A percentile compares a stretch with the other conserved stretches of the same genome.
These are phyloP conservation scores for Notiomystis cincta DNA, from an alignment of 2,113 vertebrate genomes.

Conservation along the genomic window DNA sequence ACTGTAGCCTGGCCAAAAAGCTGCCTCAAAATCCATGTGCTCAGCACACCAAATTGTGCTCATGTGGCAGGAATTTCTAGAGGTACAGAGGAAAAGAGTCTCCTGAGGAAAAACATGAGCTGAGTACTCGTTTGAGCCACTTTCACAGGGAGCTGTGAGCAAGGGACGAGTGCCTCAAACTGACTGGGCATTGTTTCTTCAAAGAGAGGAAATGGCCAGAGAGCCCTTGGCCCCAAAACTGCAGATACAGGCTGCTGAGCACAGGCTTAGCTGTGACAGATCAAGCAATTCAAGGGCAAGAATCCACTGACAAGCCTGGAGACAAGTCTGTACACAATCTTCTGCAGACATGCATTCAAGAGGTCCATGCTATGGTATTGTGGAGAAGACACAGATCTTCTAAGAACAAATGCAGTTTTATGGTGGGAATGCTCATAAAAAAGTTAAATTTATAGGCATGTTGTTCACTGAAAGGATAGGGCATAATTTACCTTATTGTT, in stretches of 20 bases:
- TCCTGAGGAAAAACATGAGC: neutral
- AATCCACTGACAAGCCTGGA: neutral
- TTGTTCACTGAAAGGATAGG: neutral
- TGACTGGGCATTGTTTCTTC: rapidly evolving
- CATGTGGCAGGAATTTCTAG: neutral
- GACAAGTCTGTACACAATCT: neutral
- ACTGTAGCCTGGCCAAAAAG: neutral
- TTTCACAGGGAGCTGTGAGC: neutral
- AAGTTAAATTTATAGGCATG: neutral
- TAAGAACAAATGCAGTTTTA: neutral
- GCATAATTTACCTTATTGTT: neutral
- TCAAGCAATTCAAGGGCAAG: neutral
- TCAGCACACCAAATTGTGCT: neutral
- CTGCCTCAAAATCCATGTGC: neutral
- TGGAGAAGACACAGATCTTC: neutral
- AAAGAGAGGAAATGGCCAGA: neutral
- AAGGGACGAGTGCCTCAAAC: neutral
- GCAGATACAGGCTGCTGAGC: neutral
- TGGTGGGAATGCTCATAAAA: neutral
- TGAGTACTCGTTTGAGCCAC: neutral
- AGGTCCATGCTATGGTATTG: neutral
- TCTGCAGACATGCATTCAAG: neutral
- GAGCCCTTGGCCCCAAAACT: neutral
- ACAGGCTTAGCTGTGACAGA: neutral
- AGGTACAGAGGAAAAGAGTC: neutral